These are phyloP conservation scores for Tragelaphus buxtoni DNA, from an alignment of 2,113 vertebrate genomes.

Conservation along the genomic window DNA sequence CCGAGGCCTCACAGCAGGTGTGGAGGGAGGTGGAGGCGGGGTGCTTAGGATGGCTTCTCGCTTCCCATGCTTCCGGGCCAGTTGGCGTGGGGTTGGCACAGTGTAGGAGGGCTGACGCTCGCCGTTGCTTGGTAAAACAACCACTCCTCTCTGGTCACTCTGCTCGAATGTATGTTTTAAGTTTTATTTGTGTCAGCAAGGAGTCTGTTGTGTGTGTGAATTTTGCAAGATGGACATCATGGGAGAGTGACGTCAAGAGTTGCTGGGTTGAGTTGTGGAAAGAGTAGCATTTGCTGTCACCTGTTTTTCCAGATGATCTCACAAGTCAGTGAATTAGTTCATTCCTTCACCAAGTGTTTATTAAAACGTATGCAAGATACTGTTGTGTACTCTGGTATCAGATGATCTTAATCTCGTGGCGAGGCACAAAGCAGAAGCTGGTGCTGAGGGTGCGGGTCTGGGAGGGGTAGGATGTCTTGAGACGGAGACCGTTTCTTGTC, in stretches of 20 bases:
- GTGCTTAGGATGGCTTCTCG: neutral
- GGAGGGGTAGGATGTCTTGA: neutral
- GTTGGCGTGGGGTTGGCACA: neutral
- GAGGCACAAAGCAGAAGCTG: neutral
- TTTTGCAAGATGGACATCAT: neutral
- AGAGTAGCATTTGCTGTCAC: neutral
- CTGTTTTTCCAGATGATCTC: neutral
- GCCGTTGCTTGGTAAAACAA: neutral
- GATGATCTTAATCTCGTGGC: neutral
- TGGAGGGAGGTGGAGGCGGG: neutral
- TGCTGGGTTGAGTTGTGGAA: neutral
- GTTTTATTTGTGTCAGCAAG: neutral
- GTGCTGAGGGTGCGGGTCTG: rapidly evolving
- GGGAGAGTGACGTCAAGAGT: neutral
- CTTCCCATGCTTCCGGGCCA: neutral
- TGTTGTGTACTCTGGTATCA: neutral
- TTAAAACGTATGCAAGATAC: neutral
- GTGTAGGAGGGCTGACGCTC: neutral
- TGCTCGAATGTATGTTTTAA: neutral
- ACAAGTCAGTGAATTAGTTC: neutral
- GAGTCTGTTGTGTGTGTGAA: neutral
- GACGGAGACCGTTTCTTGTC: neutral
- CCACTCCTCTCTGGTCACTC: neutral
- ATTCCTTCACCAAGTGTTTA: neutral
- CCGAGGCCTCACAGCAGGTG: no score